These are phyloP conservation scores for Gonatopus flavifemur DNA, from an alignment of 1,140 invertebrate genomes.

Conservation along the genomic window DNA sequence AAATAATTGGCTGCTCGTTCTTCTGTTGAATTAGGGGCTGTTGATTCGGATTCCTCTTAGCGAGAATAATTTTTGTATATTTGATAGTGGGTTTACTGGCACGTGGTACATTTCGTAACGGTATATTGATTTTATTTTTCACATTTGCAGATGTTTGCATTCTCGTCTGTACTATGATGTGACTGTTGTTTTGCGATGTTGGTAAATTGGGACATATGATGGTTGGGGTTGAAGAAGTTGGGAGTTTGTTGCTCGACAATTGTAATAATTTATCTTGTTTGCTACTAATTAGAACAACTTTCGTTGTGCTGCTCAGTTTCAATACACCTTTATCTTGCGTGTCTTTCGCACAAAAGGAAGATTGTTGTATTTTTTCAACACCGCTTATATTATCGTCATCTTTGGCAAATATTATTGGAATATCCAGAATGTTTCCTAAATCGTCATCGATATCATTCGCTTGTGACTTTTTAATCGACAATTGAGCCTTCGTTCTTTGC, in stretches of 20 bases:
- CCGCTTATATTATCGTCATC: constrained; percentile 60
- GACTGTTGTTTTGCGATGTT: constrained; percentile 21
- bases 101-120: constrained; percentile 22
- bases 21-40: constrained; percentile 22
- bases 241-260: constrained; percentile 20
- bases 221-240: constrained; percentile 38
- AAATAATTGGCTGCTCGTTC: constrained; percentile 34
- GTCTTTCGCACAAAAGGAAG: constrained; percentile 22
- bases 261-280: constrained; percentile 43
- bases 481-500: constrained; percentile 19
- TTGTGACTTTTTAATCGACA: constrained; percentile 21
- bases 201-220: constrained; percentile 32
- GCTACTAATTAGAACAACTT: constrained; percentile 46
- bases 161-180: constrained; percentile 31
- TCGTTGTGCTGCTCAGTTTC: constrained; percentile 31
- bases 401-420: constrained; percentile 70
- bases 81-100: constrained; percentile 46
- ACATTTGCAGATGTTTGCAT: constrained; percentile 28
- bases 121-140: constrained; percentile 21
- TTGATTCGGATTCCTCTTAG: constrained; percentile 46
- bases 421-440: constrained; percentile 64
- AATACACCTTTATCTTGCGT: constrained; percentile 24
- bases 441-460: constrained; percentile 57
- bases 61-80: constrained; percentile 61
- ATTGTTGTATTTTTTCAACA: constrained; percentile 34